Conservation (phyloP, 2,888 invertebrate genomes). For the Ochropleura plecta region DNA sequence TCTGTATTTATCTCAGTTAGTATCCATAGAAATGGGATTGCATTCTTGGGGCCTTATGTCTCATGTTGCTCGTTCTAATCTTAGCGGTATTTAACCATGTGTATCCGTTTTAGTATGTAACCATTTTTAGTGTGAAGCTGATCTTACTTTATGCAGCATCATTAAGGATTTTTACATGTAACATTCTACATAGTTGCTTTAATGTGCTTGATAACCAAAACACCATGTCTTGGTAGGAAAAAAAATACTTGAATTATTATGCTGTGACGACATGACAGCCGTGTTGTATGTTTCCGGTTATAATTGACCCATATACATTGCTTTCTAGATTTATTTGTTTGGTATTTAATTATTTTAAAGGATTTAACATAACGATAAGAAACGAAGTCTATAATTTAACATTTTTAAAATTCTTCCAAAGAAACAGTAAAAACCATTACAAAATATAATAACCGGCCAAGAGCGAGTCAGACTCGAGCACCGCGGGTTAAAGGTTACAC, state of each 20-base stretch:
- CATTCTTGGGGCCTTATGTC: slow-evolving; percentile 69
- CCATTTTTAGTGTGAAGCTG: slow-evolving; percentile 18
- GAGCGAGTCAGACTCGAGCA: too few species aligned
- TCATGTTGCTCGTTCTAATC: slow-evolving; percentile 63
- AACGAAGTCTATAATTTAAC: too few species aligned
- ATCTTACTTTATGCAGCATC: slow-evolving; percentile 13
- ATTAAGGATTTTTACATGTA: background rate
- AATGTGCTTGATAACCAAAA: slow-evolving; percentile 42
- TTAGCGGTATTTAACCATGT: slow-evolving; percentile 27
- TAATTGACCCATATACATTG: background rate
- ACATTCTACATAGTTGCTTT: slow-evolving; percentile 1
- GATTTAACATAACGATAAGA: too few species aligned
- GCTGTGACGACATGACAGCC: background rate
- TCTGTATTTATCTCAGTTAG: slow-evolving; percentile 33
- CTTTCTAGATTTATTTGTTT: background rate
- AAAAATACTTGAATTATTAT: background rate
- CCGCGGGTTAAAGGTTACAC: too few species aligned
- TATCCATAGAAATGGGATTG: slow-evolving; percentile 53
- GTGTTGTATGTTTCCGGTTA: background rate
- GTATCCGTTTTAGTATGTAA: slow-evolving; percentile 33
- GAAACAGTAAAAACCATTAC: too few species aligned
- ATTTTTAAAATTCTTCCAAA: too few species aligned
- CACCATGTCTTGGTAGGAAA: slow-evolving; percentile 1
- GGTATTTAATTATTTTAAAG: too few species aligned
- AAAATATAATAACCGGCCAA: too few species aligned